These are phyloP conservation scores for Odocoileus virginianus DNA, from an alignment of 2,113 vertebrate genomes.

Conservation along the genomic window DNA sequence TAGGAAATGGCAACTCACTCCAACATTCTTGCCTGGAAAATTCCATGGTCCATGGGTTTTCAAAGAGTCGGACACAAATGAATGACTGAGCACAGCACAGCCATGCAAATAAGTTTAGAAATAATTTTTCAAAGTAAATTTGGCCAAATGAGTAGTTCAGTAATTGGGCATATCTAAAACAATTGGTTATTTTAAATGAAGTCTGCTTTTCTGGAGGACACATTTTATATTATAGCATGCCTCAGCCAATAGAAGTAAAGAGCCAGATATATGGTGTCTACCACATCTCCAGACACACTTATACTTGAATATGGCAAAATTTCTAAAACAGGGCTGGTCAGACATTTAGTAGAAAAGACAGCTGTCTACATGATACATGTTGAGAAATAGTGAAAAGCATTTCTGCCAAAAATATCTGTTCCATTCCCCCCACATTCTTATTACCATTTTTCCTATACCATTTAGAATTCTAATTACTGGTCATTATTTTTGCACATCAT, in stretches of 20 bases:
- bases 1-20: not conserved
- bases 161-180: conserved; percentile 37
- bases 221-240: conserved; percentile 6
- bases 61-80: not conserved
- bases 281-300: conserved; percentile 45
- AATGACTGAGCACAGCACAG: not conserved
- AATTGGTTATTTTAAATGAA: conserved; percentile 40
- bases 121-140: conserved; percentile 16
- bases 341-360: conserved; percentile 11
- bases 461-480: conserved; percentile 40
- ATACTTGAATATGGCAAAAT: conserved; percentile 34
- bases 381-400: not conserved
- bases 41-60: not conserved
- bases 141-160: not conserved
- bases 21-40: not conserved
- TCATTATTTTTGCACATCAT: conserved; percentile 1
- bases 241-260: conserved; percentile 21
- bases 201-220: conserved; percentile 20
- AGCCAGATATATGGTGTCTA: conserved; percentile 51
- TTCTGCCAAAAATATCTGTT: not conserved
- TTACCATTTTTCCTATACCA: not conserved
- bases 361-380: not conserved
- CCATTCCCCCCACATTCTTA: not conserved
- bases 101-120: conserved; percentile 22
- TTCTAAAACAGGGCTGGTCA: conserved; percentile 34